These are phyloP conservation scores for Lateolabrax maculatus DNA, from an alignment of 2,797 vertebrate genomes.

Conservation along the genomic window DNA sequence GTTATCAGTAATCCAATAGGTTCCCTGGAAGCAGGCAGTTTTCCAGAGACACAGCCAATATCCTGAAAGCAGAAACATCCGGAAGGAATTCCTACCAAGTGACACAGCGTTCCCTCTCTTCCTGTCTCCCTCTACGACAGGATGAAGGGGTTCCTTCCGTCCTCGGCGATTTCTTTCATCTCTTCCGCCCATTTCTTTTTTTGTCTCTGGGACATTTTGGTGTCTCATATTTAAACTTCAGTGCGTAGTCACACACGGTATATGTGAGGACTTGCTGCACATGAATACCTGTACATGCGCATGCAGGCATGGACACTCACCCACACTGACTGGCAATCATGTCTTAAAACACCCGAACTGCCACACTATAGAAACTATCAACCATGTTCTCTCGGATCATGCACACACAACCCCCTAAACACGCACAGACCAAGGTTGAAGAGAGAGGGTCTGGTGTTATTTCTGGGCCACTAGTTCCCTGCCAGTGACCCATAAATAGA, in stretches of 20 bases:
- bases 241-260: rapidly evolving
- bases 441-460: constrained; percentile 49
- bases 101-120: constrained; percentile 57
- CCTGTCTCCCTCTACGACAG: constrained; percentile 48
- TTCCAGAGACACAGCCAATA: constrained; percentile 70
- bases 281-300: not conserved
- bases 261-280: not conserved
- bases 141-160: constrained; percentile 43
- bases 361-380: constrained; percentile 1
- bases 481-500: constrained; percentile 69
- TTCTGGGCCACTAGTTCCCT: constrained; percentile 65
- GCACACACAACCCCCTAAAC: constrained; percentile 10
- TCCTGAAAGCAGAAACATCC: constrained; percentile 75
- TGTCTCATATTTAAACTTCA: not conserved
- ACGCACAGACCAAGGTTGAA: constrained; percentile 37
- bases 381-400: constrained; percentile 6
- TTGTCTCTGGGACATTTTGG: not conserved
- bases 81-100: constrained; percentile 67
- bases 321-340: not conserved
- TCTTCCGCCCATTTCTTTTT: not conserved
- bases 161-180: constrained; percentile 30
- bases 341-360: constrained; percentile 14
- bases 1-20: constrained; percentile 83
- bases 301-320: not conserved
- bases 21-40: constrained; percentile 67